A percentile compares a stretch with the other conserved stretches of the same genome.
phyloP scores from a whole-genome alignment of 2,113 vertebrate species.

The Athene noctua region DNA sequence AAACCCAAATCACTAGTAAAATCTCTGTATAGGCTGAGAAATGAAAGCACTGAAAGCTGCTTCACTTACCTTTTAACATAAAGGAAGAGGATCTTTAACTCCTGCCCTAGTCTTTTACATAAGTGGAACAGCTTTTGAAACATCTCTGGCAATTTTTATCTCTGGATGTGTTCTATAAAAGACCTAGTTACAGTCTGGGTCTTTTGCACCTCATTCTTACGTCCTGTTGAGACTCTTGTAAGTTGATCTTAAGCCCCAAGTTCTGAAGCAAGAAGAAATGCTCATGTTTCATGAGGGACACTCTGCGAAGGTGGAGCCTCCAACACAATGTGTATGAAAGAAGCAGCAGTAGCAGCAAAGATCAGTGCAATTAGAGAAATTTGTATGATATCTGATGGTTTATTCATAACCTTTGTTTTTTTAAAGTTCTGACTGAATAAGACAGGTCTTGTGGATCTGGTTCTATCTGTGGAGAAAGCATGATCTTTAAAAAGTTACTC shows the following conservation, averaged over 20 bases:
- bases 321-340: not conserved
- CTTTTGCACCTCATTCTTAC: not conserved
- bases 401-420: constrained; percentile 12
- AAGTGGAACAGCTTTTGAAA: not conserved
- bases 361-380: not conserved
- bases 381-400: not conserved
- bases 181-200: not conserved
- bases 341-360: not conserved
- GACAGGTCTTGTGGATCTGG: not conserved
- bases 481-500: not conserved
- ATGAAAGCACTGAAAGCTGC: not conserved
- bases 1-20: not conserved
- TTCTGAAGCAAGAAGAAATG: constrained; percentile 3
- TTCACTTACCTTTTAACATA: not conserved
- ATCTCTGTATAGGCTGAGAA: not conserved
- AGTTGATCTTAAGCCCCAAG: not conserved
- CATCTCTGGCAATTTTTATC: not conserved
- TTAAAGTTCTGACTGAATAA: not conserved
- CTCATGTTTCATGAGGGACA: not conserved
- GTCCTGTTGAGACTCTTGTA: not conserved
- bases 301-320: not conserved
- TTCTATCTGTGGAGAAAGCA: not conserved
- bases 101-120: not conserved
- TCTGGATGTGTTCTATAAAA: not conserved
- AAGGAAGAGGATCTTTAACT: not conserved